Percentiles rank a stretch among this genome's conserved stretches.
Evolutionary conservation across 2,113 vertebrate genomes (phyloP).

Genomic region (Tympanuchus pallidicinctus): DNA sequence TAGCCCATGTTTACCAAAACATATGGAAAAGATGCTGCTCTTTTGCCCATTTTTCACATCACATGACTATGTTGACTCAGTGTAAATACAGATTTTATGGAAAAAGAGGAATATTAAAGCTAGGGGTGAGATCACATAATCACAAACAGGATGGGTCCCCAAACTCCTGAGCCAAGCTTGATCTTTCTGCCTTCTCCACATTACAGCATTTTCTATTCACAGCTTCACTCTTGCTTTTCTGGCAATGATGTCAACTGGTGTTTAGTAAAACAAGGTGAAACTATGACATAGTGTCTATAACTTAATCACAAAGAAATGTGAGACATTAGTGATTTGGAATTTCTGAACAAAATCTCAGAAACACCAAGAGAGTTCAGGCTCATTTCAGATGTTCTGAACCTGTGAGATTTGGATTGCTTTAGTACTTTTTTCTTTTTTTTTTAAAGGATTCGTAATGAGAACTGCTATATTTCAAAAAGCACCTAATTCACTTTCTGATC

Average conservation of each 20-base stretch:
- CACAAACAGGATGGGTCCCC: not conserved
- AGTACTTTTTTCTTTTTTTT: not conserved
- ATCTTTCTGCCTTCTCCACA: not conserved
- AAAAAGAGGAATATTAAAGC: not conserved
- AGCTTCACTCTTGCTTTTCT: constrained; percentile 17
- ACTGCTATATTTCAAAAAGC: constrained; percentile 50
- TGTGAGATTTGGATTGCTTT: constrained; percentile 13
- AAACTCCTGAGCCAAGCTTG: not conserved
- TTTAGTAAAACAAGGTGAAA: constrained; percentile 63
- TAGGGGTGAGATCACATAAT: not conserved
- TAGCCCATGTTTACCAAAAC: not conserved
- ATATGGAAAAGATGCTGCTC: not conserved
- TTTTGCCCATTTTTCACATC: not conserved
- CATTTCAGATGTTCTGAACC: constrained; percentile 14
- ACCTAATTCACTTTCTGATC: constrained; percentile 47
- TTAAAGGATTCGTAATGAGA: constrained; percentile 19
- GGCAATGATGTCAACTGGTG: constrained; percentile 26
- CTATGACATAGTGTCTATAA: constrained; percentile 64
- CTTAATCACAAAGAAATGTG: constrained; percentile 64
- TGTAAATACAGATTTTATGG: not conserved
- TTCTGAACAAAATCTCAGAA: constrained; percentile 42
- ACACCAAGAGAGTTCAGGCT: not conserved
- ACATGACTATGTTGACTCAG: not conserved
- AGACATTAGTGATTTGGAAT: constrained; percentile 17
- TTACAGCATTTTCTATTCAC: not conserved